Evolutionary conservation across 2,797 vertebrate species (phyloP).

Genomic region (Dipus sagitta): DNA sequence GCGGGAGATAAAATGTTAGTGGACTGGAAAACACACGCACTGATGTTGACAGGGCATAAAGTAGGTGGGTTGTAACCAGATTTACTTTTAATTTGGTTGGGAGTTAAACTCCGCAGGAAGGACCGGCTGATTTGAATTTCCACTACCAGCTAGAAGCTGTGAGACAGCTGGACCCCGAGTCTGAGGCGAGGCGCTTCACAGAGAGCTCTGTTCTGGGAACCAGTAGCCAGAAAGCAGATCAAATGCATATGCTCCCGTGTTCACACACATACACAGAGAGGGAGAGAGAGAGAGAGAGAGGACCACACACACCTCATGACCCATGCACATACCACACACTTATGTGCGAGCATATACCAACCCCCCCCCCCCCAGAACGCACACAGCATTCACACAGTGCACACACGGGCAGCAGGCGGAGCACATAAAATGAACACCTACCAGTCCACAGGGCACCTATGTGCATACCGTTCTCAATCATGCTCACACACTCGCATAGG

Average conservation of each 20-base stretch:
- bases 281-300: too few relatives aligned
- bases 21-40: conserved; percentile 76
- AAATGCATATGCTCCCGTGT: not conserved
- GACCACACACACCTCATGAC: too few relatives aligned
- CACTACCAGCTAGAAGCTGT: conserved; percentile 45
- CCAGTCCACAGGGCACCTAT: rapidly evolving
- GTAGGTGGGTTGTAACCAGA: conserved; percentile 77
- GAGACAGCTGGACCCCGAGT: conserved; percentile 35
- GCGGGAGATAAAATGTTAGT: conserved; percentile 79
- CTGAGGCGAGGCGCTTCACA: rapidly evolving
- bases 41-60: conserved; percentile 72
- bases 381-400: not conserved
- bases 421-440: not conserved
- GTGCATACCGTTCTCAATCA: rapidly evolving
- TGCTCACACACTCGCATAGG: not conserved
- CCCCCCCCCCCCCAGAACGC: not conserved
- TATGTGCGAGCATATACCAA: not conserved
- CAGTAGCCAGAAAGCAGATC: not conserved
- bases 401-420: rapidly evolving
- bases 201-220: not conserved
- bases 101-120: conserved; percentile 74
- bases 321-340: not conserved
- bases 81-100: conserved; percentile 79
- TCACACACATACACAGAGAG: too few relatives aligned
- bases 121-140: conserved; percentile 74